These are phyloP conservation scores for Pteropus rufus DNA, from an alignment of 2,797 vertebrate species.

Conservation along the genomic window DNA sequence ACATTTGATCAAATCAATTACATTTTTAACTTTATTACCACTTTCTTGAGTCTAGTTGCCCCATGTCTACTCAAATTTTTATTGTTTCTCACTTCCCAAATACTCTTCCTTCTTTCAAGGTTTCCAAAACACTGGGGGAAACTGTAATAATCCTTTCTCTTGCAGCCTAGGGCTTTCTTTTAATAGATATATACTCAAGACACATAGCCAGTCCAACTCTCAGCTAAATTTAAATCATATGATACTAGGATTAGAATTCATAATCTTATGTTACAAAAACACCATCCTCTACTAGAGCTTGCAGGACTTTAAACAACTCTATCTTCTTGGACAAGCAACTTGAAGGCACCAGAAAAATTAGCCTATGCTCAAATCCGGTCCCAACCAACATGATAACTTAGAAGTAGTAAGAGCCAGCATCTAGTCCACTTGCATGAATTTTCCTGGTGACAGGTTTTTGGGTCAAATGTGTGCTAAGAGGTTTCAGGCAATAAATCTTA, in stretches of 20 bases:
- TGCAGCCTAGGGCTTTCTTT: slow-evolving; percentile 45
- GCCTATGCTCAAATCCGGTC: not conserved
- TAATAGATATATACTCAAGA: slow-evolving; percentile 62
- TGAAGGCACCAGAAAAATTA: slow-evolving; percentile 6
- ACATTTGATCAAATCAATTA: not conserved
- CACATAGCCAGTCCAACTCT: slow-evolving; percentile 18
- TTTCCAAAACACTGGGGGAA: slow-evolving; percentile 39
- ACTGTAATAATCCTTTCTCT: slow-evolving; percentile 41
- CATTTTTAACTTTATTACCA: not conserved
- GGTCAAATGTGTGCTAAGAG: not conserved
- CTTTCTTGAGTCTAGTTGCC: not conserved
- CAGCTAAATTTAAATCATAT: slow-evolving; percentile 62
- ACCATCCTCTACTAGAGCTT: slow-evolving; percentile 6
- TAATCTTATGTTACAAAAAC: slow-evolving; percentile 64
- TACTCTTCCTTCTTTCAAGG: slow-evolving; percentile 23
- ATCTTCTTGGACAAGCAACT: slow-evolving; percentile 32
- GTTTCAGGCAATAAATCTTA: not conserved
- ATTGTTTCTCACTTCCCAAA: slow-evolving; percentile 46
- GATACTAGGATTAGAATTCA: slow-evolving; percentile 57
- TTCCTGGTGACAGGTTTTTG: not conserved
- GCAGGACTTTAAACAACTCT: slow-evolving; percentile 45
- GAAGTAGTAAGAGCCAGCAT: not conserved
- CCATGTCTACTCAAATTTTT: slow-evolving; percentile 25
- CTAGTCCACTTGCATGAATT: not conserved
- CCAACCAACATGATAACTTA: not conserved